Conservation (phyloP, 37 sponge, comb jelly and placozoan species). For the Lycopodina hypogea region DNA sequence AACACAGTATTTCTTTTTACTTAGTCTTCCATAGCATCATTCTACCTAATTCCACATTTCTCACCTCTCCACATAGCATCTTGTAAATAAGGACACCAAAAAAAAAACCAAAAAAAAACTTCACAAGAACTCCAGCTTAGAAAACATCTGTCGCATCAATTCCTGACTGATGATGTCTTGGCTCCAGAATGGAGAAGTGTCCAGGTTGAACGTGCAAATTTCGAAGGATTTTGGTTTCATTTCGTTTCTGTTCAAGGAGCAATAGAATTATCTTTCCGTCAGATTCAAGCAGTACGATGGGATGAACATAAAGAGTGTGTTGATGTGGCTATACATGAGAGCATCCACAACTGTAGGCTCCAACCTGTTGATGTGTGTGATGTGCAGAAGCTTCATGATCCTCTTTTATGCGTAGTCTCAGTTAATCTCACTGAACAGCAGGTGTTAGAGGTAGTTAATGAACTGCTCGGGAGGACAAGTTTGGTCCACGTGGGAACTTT, state of each 20-base stretch:
- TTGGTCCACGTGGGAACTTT: background rate
- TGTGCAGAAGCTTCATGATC: background rate
- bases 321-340: background rate
- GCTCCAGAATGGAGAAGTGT: background rate
- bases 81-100: no score
- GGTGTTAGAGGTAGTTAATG: slow-evolving; percentile 7
- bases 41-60: no score
- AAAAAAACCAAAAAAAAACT: no score
- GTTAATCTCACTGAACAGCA: slow-evolving; percentile 5
- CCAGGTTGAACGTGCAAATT: background rate
- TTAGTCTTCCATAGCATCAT: no score
- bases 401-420: background rate
- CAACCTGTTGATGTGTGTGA: background rate
- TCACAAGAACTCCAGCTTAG: background rate
- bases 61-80: no score
- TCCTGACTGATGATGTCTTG: slow-evolving; percentile 3
- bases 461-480: background rate
- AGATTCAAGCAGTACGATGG: slow-evolving; percentile 9
- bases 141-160: background rate
- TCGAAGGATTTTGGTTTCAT: background rate
- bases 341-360: background rate
- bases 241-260: background rate
- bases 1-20: no score
- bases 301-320: background rate
- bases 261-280: background rate